Percentiles rank a stretch among this genome's conserved stretches.
Evolutionary conservation across 1,140 invertebrate genomes (phyloP).

Genomic region (Wiebesia pumilae): DNA sequence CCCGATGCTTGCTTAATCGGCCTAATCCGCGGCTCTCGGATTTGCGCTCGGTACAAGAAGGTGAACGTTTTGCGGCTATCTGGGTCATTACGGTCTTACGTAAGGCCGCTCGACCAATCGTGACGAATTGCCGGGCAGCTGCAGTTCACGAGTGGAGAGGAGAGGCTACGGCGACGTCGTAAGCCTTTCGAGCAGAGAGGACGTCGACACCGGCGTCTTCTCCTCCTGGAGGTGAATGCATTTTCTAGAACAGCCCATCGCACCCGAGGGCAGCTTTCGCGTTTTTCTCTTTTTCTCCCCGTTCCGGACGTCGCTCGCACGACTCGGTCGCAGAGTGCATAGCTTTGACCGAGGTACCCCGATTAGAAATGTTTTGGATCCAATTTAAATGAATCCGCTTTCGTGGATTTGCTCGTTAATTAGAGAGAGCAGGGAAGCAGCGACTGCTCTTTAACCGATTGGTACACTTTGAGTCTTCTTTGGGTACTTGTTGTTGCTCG

Average conservation of each 20-base stretch:
- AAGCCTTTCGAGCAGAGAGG: not conserved
- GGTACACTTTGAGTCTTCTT: too few species aligned
- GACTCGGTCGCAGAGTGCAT: not conserved
- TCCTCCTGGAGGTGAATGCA: not conserved
- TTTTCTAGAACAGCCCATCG: too few species aligned
- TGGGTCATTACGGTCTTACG: conserved; percentile 44
- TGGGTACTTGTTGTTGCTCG: too few species aligned
- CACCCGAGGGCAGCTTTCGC: too few species aligned
- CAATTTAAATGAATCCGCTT: too few species aligned
- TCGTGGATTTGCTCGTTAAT: too few species aligned
- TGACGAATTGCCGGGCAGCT: conserved; percentile 34
- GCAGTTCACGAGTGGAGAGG: not conserved
- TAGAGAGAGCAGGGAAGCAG: too few species aligned
- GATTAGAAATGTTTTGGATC: too few species aligned
- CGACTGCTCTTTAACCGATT: too few species aligned
- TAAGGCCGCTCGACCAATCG: conserved; percentile 36
- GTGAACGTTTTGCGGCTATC: conserved; percentile 50
- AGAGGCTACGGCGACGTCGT: not conserved
- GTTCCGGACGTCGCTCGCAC: not conserved
- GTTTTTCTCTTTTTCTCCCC: not conserved
- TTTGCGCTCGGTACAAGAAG: not conserved
- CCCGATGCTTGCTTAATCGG: conserved; percentile 39
- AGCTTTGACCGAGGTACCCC: not conserved
- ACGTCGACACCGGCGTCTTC: not conserved
- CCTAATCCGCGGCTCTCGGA: conserved; percentile 10